These are phyloP conservation scores for Calyptomena viridis DNA, from an alignment of 2,113 vertebrate species.

Conservation along the genomic window DNA sequence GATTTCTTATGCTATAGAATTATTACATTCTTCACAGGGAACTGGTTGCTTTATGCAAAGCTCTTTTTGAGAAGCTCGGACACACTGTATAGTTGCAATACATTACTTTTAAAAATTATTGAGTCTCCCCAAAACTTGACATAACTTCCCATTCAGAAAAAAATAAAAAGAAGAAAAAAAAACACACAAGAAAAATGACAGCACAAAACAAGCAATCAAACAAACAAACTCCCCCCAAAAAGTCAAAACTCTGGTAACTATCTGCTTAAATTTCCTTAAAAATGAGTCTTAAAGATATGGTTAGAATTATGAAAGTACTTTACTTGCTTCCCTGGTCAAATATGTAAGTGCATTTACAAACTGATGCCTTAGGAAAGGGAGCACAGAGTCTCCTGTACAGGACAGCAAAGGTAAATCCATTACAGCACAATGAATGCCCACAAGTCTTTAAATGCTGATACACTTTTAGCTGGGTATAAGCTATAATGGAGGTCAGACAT, in stretches of 20 bases:
- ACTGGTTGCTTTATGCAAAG: background rate
- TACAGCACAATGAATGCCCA: background rate
- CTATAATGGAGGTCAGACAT: background rate
- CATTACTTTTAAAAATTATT: background rate
- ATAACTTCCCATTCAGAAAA: background rate
- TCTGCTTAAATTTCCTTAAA: background rate
- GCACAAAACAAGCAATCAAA: background rate
- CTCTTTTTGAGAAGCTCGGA: background rate
- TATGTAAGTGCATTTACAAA: background rate
- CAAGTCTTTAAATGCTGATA: background rate
- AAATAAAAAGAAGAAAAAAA: too few species aligned
- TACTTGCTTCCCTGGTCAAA: background rate
- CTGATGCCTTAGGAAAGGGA: background rate
- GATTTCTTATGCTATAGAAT: background rate
- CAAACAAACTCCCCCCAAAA: fast-evolving
- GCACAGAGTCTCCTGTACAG: background rate
- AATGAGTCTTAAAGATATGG: background rate
- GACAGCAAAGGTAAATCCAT: background rate
- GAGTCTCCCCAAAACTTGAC: background rate
- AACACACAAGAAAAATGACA: background rate
- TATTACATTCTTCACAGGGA: background rate
- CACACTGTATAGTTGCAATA: background rate
- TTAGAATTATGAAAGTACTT: background rate
- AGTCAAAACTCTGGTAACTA: background rate
- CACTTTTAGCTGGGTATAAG: background rate